These are phyloP conservation scores for Sphyrna mokarran DNA, from an alignment of 2,113 vertebrate species.

Conservation along the genomic window DNA sequence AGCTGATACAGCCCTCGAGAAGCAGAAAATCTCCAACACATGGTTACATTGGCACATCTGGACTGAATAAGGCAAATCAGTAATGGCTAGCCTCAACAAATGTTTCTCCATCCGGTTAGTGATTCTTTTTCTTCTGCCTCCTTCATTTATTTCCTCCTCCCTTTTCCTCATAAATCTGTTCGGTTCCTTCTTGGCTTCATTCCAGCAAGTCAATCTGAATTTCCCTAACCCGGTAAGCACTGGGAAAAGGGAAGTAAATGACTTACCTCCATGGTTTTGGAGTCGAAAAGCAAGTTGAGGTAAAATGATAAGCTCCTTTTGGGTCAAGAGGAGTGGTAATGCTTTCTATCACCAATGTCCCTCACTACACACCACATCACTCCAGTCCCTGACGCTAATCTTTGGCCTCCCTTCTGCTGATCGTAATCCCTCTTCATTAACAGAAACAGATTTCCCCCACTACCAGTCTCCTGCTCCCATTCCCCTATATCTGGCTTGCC, in stretches of 20 bases:
- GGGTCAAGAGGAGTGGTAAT: too few species aligned
- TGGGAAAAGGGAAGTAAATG: not conserved
- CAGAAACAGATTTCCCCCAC: not conserved
- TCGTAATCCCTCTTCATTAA: not conserved
- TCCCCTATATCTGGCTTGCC: not conserved
- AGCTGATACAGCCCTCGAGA: not conserved
- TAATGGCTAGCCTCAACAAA: not conserved
- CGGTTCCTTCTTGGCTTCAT: not conserved
- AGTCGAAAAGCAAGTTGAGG: not conserved
- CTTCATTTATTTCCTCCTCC: not conserved
- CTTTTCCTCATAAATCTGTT: not conserved
- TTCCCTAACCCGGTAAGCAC: not conserved
- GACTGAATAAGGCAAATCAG: not conserved
- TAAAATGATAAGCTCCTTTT: not conserved
- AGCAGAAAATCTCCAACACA: not conserved
- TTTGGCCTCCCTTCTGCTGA: not conserved
- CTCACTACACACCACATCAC: not conserved
- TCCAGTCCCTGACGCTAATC: not conserved
- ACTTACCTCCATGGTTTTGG: not conserved
- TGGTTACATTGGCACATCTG: not conserved
- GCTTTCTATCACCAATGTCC: not conserved
- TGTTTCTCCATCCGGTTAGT: not conserved
- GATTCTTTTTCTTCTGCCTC: not conserved
- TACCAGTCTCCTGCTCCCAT: not conserved
- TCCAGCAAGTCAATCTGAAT: not conserved